Evolutionary conservation across 2,113 vertebrate genomes (phyloP).

Genomic region (Sinocyclocheilus grahami): DNA sequence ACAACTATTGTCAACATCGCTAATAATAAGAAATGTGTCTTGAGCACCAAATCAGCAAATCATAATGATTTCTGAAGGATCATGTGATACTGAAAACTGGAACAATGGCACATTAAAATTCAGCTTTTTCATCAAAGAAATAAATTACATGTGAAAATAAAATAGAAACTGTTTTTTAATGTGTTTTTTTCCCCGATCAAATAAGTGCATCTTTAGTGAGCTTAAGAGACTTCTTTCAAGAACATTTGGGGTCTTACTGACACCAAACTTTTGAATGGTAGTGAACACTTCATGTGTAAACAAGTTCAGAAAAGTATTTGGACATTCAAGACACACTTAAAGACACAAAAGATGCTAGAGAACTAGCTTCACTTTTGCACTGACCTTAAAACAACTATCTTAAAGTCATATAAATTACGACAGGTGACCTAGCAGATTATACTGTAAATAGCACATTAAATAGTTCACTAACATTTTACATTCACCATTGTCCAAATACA

Average conservation of each 20-base stretch:
- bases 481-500: too few species aligned
- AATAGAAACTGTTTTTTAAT: background rate
- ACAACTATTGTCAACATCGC: background rate
- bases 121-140: too few species aligned
- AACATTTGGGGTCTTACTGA: background rate
- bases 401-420: background rate
- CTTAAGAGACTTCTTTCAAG: background rate
- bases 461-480: too few species aligned
- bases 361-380: background rate
- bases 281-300: background rate
- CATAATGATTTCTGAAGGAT: too few species aligned
- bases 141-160: background rate
- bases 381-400: background rate
- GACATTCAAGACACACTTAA: background rate
- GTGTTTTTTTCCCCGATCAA: too few species aligned
- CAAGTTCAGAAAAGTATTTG: background rate
- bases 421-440: too few species aligned
- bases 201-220: background rate
- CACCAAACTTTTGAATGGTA: background rate
- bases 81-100: too few species aligned
- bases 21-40: too few species aligned
- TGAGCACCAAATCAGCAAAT: too few species aligned
- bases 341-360: background rate
- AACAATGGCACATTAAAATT: too few species aligned
- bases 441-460: too few species aligned